Percentiles rank a stretch among this genome's conserved stretches.
phyloP scores from a whole-genome alignment of 2,888 invertebrate genomes.

The Trachelus iudaicus region DNA sequence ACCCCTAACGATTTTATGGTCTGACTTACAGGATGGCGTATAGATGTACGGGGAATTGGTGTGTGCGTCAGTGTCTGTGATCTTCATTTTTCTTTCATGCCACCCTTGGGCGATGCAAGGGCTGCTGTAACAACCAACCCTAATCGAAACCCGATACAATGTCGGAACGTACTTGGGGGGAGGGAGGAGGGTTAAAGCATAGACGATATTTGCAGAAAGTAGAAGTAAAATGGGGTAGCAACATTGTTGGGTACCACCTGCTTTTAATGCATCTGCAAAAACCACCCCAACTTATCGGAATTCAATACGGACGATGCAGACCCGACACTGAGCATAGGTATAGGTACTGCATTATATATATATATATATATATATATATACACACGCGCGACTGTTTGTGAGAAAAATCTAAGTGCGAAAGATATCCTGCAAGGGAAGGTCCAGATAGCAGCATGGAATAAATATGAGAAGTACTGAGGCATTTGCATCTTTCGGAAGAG shows the following conservation, averaged over 20 bases:
- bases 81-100: slow-evolving; percentile 3
- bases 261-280: slow-evolving; percentile 25
- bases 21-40: not conserved
- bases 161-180: slow-evolving; percentile 6
- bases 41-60: not conserved
- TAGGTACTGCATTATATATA: not conserved
- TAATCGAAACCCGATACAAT: slow-evolving; percentile 21
- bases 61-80: not conserved
- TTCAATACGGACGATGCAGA: slow-evolving; percentile 16
- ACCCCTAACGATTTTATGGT: not conserved
- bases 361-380: no score
- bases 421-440: not conserved
- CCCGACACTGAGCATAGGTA: not conserved
- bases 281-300: slow-evolving; percentile 20
- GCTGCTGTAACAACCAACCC: slow-evolving; percentile 13
- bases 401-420: not conserved
- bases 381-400: not conserved
- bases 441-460: not conserved
- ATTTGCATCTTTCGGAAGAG: not conserved
- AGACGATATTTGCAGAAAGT: slow-evolving; percentile 10
- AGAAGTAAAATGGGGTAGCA: slow-evolving; percentile 9
- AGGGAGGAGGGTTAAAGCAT: slow-evolving; percentile 5
- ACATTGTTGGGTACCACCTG: slow-evolving; percentile 24
- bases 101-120: slow-evolving; percentile 5
- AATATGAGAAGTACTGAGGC: not conserved